A percentile compares a stretch with the other conserved stretches of the same genome.
Evolutionary conservation across 1,140 invertebrate genomes (phyloP).

Genomic region (Apis cerana): DNA sequence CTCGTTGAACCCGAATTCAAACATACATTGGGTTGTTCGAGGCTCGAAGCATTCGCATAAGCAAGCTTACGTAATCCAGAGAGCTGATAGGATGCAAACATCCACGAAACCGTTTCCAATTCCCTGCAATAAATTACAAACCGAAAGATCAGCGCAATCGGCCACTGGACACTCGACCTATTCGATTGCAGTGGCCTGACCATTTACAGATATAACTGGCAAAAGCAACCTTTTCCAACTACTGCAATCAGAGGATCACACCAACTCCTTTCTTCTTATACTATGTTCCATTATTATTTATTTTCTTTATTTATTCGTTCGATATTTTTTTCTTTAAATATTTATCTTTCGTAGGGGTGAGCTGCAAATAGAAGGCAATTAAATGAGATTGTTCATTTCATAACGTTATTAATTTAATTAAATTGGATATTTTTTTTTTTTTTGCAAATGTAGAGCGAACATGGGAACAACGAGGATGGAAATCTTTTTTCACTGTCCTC

Average conservation of each 20-base stretch:
- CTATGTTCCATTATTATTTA: neutral
- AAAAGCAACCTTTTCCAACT: neutral
- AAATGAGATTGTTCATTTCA: neutral
- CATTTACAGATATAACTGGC: conserved; percentile 25
- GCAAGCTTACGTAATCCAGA: conserved; percentile 9
- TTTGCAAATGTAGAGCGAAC: neutral
- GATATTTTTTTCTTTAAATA: neutral
- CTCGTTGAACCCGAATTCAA: too few relatives aligned
- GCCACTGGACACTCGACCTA: conserved; percentile 14
- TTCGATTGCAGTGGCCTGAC: neutral
- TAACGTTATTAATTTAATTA: neutral
- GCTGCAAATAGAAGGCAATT: neutral
- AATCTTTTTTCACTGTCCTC: neutral
- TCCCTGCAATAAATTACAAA: conserved; percentile 28
- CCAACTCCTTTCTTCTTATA: neutral
- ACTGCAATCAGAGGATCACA: neutral
- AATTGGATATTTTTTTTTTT: neutral
- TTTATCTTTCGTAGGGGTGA: neutral
- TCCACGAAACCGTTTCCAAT: conserved; percentile 21
- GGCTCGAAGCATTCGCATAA: conserved; percentile 1
- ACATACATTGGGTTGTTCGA: neutral
- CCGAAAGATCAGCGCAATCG: conserved; percentile 36
- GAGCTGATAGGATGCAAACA: conserved; percentile 15
- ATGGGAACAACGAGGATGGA: too few relatives aligned
- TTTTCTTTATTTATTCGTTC: neutral